Conservation (phyloP, 2,888 invertebrate genomes). For the Carterocephalus palaemon region DNA sequence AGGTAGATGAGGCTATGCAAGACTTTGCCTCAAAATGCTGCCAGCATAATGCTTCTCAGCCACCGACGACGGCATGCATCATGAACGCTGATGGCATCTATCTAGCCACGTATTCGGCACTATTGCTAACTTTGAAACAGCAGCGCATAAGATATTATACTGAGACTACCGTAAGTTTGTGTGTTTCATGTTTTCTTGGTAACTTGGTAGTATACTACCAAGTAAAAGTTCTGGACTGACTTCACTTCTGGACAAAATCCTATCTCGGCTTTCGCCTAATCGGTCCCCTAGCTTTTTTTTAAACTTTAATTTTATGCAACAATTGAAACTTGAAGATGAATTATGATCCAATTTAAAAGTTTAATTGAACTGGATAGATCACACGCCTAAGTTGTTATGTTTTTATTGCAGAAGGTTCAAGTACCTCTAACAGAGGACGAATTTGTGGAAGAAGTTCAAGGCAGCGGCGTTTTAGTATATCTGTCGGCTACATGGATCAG, state of each 20-base stretch:
- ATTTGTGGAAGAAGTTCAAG: conserved; percentile 95
- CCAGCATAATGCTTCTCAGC: conserved; percentile 83
- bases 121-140: conserved; percentile 89
- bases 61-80: conserved; percentile 83
- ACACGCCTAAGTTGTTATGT: background rate
- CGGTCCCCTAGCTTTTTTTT: too few relatives aligned
- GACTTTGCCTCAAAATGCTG: conserved; percentile 95
- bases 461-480: conserved; percentile 94
- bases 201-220: too few relatives aligned
- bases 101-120: conserved; percentile 91
- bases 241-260: too few relatives aligned
- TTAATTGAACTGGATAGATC: too few relatives aligned
- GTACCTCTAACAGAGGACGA: conserved; percentile 88
- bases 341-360: too few relatives aligned
- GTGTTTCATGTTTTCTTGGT: too few relatives aligned
- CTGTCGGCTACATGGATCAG: conserved; percentile 95
- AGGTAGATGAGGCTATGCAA: conserved; percentile 93
- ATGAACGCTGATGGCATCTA: conserved; percentile 98
- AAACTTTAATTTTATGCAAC: too few relatives aligned
- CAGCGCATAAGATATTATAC: conserved; percentile 87
- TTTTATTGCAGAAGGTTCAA: conserved; percentile 48
- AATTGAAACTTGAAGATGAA: too few relatives aligned
- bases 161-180: conserved; percentile 62
- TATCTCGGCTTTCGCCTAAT: too few relatives aligned
- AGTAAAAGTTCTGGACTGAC: too few relatives aligned